phyloP scores from a whole-genome alignment of 2,113 vertebrate genomes.

The Gobiocypris rarus region DNA sequence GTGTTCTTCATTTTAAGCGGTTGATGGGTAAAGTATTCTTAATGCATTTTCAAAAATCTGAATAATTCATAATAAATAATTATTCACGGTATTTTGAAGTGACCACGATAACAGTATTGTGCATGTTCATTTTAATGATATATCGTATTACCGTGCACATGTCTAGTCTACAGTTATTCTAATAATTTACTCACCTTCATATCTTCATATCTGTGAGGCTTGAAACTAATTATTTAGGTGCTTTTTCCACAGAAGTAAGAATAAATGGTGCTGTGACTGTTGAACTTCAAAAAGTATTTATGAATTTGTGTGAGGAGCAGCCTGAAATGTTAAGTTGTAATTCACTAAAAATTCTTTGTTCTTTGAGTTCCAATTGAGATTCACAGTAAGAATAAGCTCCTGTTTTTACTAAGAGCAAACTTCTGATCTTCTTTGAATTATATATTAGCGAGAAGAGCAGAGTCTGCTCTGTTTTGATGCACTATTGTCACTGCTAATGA shows the following conservation, averaged over 20 bases:
- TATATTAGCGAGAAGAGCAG: neutral
- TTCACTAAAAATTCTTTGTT: neutral
- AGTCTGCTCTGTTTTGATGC: conserved; percentile 13
- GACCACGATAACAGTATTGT: too few relatives aligned
- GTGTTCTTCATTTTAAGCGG: too few relatives aligned
- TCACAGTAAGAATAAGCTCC: neutral
- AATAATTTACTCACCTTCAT: too few relatives aligned
- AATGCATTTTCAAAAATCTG: too few relatives aligned
- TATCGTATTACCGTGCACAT: too few relatives aligned
- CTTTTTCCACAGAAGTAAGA: neutral
- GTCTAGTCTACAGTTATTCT: too few relatives aligned
- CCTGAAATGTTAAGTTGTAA: neutral
- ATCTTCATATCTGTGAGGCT: too few relatives aligned
- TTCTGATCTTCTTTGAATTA: neutral
- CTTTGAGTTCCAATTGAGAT: neutral
- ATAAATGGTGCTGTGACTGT: neutral
- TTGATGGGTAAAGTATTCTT: too few relatives aligned
- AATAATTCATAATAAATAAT: too few relatives aligned
- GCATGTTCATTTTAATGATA: too few relatives aligned
- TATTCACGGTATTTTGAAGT: too few relatives aligned
- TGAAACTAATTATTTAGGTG: neutral
- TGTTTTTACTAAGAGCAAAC: neutral
- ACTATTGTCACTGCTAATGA: conserved; percentile 8
- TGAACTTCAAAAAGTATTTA: neutral
- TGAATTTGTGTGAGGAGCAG: neutral